Evolutionary conservation across 1,140 invertebrate genomes (phyloP).

Genomic region (Brachionus angularis): DNA sequence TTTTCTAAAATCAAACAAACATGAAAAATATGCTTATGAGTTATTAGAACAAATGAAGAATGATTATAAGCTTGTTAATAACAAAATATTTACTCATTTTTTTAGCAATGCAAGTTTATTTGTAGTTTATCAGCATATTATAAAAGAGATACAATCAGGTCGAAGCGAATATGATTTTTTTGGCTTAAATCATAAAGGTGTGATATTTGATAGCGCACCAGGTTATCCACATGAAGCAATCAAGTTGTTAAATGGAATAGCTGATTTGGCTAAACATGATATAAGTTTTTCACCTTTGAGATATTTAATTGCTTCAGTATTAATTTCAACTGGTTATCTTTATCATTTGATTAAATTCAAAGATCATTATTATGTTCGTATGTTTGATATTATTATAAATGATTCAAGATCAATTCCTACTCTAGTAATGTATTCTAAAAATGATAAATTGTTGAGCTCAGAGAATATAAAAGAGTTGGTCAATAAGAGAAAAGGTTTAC

Average conservation of each 20-base stretch:
- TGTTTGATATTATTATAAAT: conserved; percentile 4
- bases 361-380: conserved; percentile 22
- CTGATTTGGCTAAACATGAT: not conserved
- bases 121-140: conserved; percentile 31
- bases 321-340: not conserved
- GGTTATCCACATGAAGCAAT: not conserved
- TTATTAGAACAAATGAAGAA: not conserved
- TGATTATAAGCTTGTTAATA: not conserved
- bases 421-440: conserved; percentile 26
- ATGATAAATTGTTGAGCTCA: conserved; percentile 9
- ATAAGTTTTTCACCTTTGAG: not conserved
- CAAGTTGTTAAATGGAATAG: not conserved
- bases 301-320: not conserved
- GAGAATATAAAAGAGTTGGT: conserved; percentile 9
- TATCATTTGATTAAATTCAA: not conserved
- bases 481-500: not conserved
- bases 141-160: not conserved
- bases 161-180: conserved; percentile 16
- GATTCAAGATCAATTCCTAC: not conserved
- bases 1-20: not conserved
- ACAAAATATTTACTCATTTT: conserved; percentile 5
- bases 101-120: conserved; percentile 36
- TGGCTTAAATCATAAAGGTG: not conserved
- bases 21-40: conserved; percentile 14
- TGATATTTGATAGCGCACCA: conserved; percentile 32